Conservation (phyloP, 2,888 invertebrate species). For the Stenichneumon culpator region DNA sequence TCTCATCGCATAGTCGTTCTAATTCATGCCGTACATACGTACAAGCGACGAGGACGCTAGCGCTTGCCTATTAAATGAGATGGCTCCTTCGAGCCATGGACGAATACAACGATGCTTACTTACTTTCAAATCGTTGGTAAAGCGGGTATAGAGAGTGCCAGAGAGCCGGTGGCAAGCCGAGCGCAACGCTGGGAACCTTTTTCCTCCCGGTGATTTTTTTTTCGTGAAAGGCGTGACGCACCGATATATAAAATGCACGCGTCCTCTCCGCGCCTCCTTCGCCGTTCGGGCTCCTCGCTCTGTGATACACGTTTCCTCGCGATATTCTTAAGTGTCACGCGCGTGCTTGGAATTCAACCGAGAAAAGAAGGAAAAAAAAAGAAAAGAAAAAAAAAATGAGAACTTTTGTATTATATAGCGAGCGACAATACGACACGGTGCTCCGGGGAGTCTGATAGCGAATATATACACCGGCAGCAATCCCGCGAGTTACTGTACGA, state of each 20-base stretch:
- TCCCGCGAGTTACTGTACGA: slow-evolving; percentile 56
- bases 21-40: slow-evolving; percentile 73
- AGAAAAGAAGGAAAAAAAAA: slow-evolving; percentile 10
- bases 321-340: slow-evolving; percentile 69
- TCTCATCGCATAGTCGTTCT: slow-evolving; percentile 73
- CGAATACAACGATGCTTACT: slow-evolving; percentile 57
- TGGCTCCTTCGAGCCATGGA: slow-evolving; percentile 49
- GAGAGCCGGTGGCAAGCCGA: slow-evolving; percentile 54
- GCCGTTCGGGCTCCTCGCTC: slow-evolving; percentile 21
- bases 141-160: slow-evolving; percentile 28
- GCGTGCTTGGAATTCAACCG: slow-evolving; percentile 65
- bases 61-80: slow-evolving; percentile 74
- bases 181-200: slow-evolving; percentile 64
- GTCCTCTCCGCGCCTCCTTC: slow-evolving; percentile 18
- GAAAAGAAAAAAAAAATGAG: slow-evolving; percentile 43
- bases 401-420: slow-evolving; percentile 64
- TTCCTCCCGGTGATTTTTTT: slow-evolving; percentile 53
- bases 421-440: slow-evolving; percentile 33
- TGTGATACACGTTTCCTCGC: slow-evolving; percentile 53
- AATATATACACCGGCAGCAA: slow-evolving; percentile 37
- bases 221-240: slow-evolving; percentile 66
- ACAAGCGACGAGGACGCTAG: slow-evolving; percentile 63
- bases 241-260: slow-evolving; percentile 65
- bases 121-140: slow-evolving; percentile 67
- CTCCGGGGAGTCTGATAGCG: slow-evolving; percentile 28